Base-by-base conservation (phyloP, 2,113 vertebrate species). In the Ophthalmolycus amberensis region DNA sequence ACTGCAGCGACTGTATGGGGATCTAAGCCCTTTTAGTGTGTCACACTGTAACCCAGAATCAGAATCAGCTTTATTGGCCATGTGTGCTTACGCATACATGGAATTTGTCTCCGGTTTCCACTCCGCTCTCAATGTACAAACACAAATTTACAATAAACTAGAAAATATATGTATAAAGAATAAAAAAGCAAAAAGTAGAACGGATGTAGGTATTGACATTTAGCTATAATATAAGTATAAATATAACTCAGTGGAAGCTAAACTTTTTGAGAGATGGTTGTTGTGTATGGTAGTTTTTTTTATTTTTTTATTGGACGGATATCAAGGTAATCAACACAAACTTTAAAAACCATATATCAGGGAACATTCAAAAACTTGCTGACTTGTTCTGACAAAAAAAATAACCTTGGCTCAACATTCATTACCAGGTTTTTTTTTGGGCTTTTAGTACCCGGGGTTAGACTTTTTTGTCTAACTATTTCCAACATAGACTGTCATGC, bases 11-110 rank as follows among this genome's bases (percentile, higher is more conserved):
- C 71, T 67, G 15, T 3, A 32, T 37, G 44, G 64, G 60, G 75
- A 78, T 69, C 59, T 5, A 42, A 82, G 54, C 59, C 34, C 52
- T 69, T 81, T 77, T 48, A 88, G 29, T 29, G 56, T 73, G 70
- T 75, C 82, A 46, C 16, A 40, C 42, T 82, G 29, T 46, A 65
- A 25, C 25, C 25, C 25, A 25, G 25, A 25, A 25, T 25, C 25
- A 25, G 25, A 25, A 25, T 25, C 25, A 25, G 25, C 25, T 25
- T 25, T 25, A 25, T 25, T 25, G 25, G 25, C 25, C 25, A 25
- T 25, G 25, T 25, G 25, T 25, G 25, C 25, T 25, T 25, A 25
- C 25, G 25, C 25, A 25, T 25, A 25, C 25, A 25, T 25, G 25
- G 25, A 25, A 25, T 25, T 25, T 25, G 25, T 25, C 25, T 25